phyloP scores from a whole-genome alignment of 2,797 vertebrate genomes.

The Artibeus lituratus region DNA sequence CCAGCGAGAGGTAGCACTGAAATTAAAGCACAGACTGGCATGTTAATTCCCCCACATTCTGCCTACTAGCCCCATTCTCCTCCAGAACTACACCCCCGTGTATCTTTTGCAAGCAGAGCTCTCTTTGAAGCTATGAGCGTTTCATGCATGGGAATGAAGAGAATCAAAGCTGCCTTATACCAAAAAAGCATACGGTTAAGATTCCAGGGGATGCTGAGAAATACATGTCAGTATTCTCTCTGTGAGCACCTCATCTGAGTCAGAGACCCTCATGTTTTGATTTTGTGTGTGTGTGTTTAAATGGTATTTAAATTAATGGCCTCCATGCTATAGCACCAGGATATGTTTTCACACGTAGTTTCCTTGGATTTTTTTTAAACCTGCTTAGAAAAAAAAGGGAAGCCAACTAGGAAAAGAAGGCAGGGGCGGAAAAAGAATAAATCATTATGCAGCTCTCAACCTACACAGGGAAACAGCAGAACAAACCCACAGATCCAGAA shows the following conservation, averaged over 20 bases:
- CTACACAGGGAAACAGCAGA: conserved; percentile 67
- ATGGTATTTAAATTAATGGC: conserved; percentile 18
- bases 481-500: conserved; percentile 70
- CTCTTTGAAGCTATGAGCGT: conserved; percentile 50
- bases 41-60: conserved; percentile 65
- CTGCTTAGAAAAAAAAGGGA: conserved; percentile 35
- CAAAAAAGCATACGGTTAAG: conserved; percentile 45
- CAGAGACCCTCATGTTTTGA: conserved; percentile 27
- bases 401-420: conserved; percentile 60
- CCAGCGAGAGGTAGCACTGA: conserved; percentile 24
- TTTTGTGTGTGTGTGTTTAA: neutral
- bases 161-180: conserved; percentile 54
- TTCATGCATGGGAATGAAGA: conserved; percentile 60
- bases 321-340: neutral
- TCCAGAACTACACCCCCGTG: conserved; percentile 61
- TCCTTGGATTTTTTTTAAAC: conserved; percentile 52
- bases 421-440: conserved; percentile 68
- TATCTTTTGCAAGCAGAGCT: conserved; percentile 64
- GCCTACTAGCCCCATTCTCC: conserved; percentile 54
- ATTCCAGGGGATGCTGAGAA: conserved; percentile 16
- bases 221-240: neutral
- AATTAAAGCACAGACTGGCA: conserved; percentile 39
- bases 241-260: neutral
- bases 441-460: conserved; percentile 61
- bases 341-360: conserved; percentile 62